These are phyloP conservation scores for Onychomys torridus DNA, from an alignment of 2,797 vertebrate species.

Conservation along the genomic window DNA sequence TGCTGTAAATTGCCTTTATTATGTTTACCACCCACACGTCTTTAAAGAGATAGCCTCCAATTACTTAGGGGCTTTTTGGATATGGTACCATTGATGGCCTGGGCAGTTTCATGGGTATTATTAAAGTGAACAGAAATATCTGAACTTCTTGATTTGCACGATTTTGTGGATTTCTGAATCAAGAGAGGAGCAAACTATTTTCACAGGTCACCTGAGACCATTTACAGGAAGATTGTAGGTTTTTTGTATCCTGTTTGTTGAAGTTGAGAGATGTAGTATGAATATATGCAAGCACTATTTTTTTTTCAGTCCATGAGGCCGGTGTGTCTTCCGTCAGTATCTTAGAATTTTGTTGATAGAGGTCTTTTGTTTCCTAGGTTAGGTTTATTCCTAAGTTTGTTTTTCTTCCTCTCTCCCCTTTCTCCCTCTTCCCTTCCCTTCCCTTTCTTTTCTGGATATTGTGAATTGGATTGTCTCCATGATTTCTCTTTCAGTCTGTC, in stretches of 20 bases:
- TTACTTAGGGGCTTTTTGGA: background rate
- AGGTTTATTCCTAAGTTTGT: background rate
- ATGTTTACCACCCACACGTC: too few species aligned
- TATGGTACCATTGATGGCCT: background rate
- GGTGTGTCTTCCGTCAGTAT: background rate
- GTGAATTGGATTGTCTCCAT: too few species aligned
- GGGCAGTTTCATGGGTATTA: background rate
- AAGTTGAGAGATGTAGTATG: background rate
- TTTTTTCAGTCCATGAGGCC: background rate
- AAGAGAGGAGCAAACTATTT: background rate
- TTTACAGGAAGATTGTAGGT: background rate
- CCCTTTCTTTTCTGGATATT: background rate
- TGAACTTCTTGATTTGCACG: background rate
- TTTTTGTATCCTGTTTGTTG: too few species aligned
- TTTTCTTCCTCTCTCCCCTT: background rate
- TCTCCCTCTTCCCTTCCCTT: background rate
- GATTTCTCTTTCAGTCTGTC: too few species aligned
- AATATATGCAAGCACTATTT: too few species aligned
- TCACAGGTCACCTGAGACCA: background rate
- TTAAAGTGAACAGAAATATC: background rate
- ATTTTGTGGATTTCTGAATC: background rate
- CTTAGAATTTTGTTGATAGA: background rate
- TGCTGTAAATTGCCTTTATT: too few species aligned
- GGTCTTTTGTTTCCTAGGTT: background rate
- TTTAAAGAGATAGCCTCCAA: background rate